Percentiles rank a stretch among this genome's conserved stretches.
Evolutionary conservation across 2,888 invertebrate genomes (phyloP).

Genomic region (Lacanobia oleracea): DNA sequence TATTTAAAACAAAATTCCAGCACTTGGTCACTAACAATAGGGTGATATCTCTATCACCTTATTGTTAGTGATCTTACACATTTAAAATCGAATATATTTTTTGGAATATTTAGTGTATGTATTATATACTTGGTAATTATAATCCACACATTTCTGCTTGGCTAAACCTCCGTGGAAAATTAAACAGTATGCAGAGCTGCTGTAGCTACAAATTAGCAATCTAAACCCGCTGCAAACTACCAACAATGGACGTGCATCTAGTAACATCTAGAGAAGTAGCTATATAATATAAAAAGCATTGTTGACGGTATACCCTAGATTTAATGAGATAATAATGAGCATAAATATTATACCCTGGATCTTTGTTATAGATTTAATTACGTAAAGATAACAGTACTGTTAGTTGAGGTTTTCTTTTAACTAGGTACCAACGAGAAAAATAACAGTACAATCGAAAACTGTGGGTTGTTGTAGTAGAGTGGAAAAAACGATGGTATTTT

Average conservation of each 20-base stretch:
- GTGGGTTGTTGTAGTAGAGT: background rate
- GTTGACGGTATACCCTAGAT: conserved; percentile 5
- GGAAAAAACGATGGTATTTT: background rate
- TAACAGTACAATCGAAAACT: background rate
- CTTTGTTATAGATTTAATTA: conserved; percentile 1
- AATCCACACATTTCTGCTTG: background rate
- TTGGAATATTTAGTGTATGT: no score
- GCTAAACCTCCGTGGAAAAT: conserved; percentile 45
- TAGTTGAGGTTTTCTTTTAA: conserved; percentile 4
- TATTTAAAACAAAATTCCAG: background rate
- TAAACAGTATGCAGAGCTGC: conserved; percentile 45
- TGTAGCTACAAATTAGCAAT: conserved; percentile 60
- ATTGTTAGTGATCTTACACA: no score
- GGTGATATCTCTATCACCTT: no score
- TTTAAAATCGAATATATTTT: background rate
- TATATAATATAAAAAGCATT: conserved; percentile 35
- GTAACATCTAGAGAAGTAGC: conserved; percentile 24
- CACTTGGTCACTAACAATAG: background rate
- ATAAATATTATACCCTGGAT: background rate
- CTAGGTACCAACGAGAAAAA: background rate
- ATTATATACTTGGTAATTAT: conserved; percentile 11
- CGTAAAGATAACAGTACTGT: background rate
- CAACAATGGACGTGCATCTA: conserved; percentile 49
- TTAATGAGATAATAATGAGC: conserved; percentile 15
- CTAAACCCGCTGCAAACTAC: conserved; percentile 47